Conservation (phyloP, 2,888 invertebrate species). For the Stegana nigrithorax region DNA sequence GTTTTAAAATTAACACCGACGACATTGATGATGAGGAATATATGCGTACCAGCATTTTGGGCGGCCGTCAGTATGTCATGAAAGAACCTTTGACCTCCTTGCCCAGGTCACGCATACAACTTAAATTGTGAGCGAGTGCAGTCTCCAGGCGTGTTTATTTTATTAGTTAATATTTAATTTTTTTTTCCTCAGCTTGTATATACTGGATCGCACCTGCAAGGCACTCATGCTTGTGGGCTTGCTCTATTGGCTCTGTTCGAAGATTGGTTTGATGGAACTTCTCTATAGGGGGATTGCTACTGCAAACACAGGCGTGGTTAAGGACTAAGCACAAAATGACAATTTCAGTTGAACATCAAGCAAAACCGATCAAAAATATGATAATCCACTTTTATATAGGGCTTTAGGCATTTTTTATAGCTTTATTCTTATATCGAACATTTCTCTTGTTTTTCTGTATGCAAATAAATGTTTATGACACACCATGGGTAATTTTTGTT, state of each 20-base stretch:
- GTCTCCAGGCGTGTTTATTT: background rate
- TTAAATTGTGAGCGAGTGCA: conserved; percentile 76
- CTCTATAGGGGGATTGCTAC: conserved; percentile 30
- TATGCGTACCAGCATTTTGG: conserved; percentile 81
- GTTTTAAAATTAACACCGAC: conserved; percentile 64
- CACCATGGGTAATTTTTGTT: too few species aligned
- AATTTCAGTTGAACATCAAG: background rate
- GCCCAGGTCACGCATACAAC: conserved; percentile 79
- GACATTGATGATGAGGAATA: conserved; percentile 72
- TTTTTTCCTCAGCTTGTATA: conserved; percentile 53
- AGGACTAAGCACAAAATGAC: background rate
- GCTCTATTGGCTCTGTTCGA: conserved; percentile 49
- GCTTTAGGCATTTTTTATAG: too few species aligned
- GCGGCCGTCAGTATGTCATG: conserved; percentile 87
- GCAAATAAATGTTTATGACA: too few species aligned
- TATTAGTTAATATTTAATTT: background rate
- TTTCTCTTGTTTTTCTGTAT: too few species aligned
- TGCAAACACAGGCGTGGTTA: background rate
- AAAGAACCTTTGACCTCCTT: conserved; percentile 85
- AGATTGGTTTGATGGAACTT: conserved; percentile 45
- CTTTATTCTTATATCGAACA: too few species aligned
- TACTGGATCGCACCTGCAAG: conserved; percentile 61
- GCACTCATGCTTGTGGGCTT: conserved; percentile 43
- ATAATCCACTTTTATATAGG: too few species aligned
- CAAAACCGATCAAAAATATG: too few species aligned